phyloP scores from a whole-genome alignment of 1,140 invertebrate species.

The Drosophila dunni region DNA sequence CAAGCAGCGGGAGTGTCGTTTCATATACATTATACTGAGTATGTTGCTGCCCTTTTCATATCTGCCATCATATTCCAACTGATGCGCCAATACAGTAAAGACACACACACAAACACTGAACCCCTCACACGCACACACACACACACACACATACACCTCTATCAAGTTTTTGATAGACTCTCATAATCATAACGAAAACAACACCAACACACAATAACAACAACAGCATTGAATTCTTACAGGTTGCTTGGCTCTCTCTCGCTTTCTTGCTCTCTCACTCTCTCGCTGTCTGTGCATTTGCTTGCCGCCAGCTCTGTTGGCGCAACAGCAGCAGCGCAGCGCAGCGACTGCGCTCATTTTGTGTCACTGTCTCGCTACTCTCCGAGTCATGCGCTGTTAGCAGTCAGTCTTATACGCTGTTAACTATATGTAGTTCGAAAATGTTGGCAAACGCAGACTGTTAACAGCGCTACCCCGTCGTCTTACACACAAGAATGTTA shows the following conservation, averaged over 20 bases:
- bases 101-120: slow-evolving; percentile 21
- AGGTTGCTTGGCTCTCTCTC: slow-evolving; percentile 63
- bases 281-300: slow-evolving; percentile 2
- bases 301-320: slow-evolving; percentile 8
- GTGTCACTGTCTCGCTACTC: slow-evolving; percentile 47
- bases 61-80: slow-evolving; percentile 80
- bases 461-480: slow-evolving; percentile 21
- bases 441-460: slow-evolving; percentile 26
- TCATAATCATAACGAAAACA: slow-evolving; percentile 84
- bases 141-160: slow-evolving; percentile 26
- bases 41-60: slow-evolving; percentile 77
- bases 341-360: slow-evolving; percentile 43
- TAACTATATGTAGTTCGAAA: slow-evolving; percentile 46
- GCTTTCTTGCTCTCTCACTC: slow-evolving; percentile 23
- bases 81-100: slow-evolving; percentile 50
- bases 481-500: slow-evolving; percentile 12
- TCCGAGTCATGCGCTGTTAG: slow-evolving; percentile 43
- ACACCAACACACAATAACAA: slow-evolving; percentile 47
- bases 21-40: background rate
- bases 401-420: slow-evolving; percentile 65
- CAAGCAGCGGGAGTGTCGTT: slow-evolving; percentile 22
- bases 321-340: slow-evolving; percentile 29
- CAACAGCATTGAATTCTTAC: slow-evolving; percentile 60
- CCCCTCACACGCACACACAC: slow-evolving; percentile 17
- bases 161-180: slow-evolving; percentile 81